These are phyloP conservation scores for Drosophila limbata DNA, from an alignment of 2,888 invertebrate genomes.

Conservation along the genomic window DNA sequence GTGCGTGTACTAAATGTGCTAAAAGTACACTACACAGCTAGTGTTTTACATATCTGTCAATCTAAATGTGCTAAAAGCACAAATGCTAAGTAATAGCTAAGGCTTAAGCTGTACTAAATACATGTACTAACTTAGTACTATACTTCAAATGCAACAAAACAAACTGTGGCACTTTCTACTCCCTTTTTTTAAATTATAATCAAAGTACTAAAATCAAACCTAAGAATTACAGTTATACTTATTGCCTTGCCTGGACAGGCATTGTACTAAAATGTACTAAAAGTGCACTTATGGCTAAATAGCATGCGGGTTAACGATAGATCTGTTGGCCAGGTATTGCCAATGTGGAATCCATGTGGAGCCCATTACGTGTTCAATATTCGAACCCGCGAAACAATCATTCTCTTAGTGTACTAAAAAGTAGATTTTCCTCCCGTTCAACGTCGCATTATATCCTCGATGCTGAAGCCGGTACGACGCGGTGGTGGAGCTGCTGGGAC, in stretches of 20 bases:
- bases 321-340: constrained; percentile 1
- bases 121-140: constrained; percentile 36
- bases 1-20: constrained; percentile 30
- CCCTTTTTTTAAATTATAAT: constrained; percentile 8
- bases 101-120: constrained; percentile 20
- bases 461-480: constrained; percentile 94
- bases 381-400: constrained; percentile 8
- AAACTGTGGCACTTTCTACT: constrained; percentile 46
- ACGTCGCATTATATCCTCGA: constrained; percentile 96
- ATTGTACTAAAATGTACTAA: constrained; percentile 80
- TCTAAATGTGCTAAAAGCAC: constrained; percentile 43
- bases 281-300: constrained; percentile 65
- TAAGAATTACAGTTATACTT: constrained; percentile 35
- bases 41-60: background rate
- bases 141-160: constrained; percentile 59
- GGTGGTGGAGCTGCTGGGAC: constrained; percentile 83
- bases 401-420: constrained; percentile 44
- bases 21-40: constrained; percentile 26
- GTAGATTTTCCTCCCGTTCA: constrained; percentile 81
- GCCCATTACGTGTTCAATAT: background rate
- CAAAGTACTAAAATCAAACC: constrained; percentile 26
- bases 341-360: background rate
- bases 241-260: constrained; percentile 64
- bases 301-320: constrained; percentile 34
- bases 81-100: constrained; percentile 57